Evolutionary conservation across 1,140 invertebrate genomes (phyloP), one percentile per base, ranked within the genome.

Genomic region (Drosophila repletoides): DNA sequence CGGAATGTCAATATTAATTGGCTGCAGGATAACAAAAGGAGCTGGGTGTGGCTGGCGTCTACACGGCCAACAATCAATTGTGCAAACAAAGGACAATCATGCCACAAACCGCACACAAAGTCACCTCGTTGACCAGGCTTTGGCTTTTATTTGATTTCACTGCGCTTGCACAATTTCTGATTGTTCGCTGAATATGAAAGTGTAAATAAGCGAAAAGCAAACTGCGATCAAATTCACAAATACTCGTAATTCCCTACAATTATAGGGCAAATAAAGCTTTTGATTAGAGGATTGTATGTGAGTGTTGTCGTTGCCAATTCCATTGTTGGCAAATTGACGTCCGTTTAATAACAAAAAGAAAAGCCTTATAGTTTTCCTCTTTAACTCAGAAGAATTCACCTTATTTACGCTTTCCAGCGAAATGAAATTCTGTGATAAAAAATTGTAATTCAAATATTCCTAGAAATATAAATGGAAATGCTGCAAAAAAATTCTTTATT

Each of bases 1-100:
- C 60, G 63, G 60, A 55, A 45, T 77, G 69, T 70, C 79, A 69
- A 70, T 56, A 72, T 70, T 83, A 83, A 83, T 83, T 83, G 77
- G 69, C 77, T 83, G 68, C 72, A 70, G 43, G 68, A 48, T 58
- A 83, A 81, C 68, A 83, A 83, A 66, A 51, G 34, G n/a, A 28
- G 17, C 29, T 26, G 45, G 45, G 5, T 58, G 38, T 58, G 61
- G 46, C 34, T 58, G 61, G 46, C 34, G 46, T 51, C 63, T 12
- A 73, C 59, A 51, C 55, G 58, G 46, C 58, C 46, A 61, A 55
- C 77, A 83, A 83, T 83, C 77, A 83, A 76, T 76, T 83, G 77
- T 51, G 63, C 76, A 83, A 81, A 83, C 73, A 76, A 81, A 70
- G 46, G 52, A 22, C 48, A 48, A 10, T 33, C 52, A 33, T 52